These are phyloP conservation scores for Macrochelys suwanniensis DNA, from an alignment of 2,797 vertebrate genomes.

Conservation along the genomic window DNA sequence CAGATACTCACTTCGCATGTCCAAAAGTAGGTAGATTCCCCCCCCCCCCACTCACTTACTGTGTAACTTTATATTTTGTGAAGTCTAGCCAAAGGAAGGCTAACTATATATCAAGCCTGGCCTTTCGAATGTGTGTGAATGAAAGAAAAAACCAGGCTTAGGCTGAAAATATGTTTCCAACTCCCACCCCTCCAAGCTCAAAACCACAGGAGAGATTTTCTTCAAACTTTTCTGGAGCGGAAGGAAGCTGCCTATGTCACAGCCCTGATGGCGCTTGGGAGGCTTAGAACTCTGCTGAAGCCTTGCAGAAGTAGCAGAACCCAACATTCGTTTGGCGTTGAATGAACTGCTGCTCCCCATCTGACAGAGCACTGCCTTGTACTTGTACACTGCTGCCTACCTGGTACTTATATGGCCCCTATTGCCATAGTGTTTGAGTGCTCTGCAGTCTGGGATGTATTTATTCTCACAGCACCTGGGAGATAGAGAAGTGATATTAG, in stretches of 20 bases:
- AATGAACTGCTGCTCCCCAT: not conserved
- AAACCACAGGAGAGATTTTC: not conserved
- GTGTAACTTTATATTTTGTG: not conserved
- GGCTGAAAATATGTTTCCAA: not conserved
- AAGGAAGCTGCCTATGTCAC: not conserved
- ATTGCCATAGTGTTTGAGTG: not conserved
- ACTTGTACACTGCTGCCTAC: not conserved
- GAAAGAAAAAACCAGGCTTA: not conserved
- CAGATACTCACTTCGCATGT: not conserved
- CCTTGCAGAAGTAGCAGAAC: not conserved
- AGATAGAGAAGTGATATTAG: not conserved
- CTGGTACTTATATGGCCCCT: not conserved
- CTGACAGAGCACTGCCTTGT: no score
- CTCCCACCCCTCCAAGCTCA: not conserved
- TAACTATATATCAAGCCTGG: not conserved
- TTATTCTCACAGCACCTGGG: not conserved
- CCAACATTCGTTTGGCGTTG: not conserved
- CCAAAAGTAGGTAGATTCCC: not conserved
- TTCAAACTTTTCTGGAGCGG: not conserved
- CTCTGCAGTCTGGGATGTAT: not conserved
- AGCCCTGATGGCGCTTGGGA: not conserved
- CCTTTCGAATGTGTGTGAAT: not conserved
- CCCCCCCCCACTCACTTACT: not conserved
- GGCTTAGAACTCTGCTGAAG: not conserved
- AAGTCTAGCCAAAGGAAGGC: not conserved